A percentile compares a stretch with the other conserved stretches of the same genome.
Conservation (phyloP, 2,113 vertebrate species). For the Athene noctua region DNA sequence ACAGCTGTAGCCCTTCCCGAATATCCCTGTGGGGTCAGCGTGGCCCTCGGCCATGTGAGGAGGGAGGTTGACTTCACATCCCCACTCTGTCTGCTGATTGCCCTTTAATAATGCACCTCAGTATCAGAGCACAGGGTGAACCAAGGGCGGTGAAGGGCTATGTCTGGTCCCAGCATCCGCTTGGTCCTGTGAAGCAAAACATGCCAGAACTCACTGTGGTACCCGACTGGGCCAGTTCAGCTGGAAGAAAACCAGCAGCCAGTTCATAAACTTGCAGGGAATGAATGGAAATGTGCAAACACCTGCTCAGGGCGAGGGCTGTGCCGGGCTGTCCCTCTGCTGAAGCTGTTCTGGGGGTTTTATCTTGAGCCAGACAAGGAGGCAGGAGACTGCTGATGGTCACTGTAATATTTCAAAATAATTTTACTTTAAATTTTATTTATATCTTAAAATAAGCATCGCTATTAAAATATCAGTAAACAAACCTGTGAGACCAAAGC, state of each 20-base stretch:
- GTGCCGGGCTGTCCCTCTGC: neutral
- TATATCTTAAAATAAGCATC: conserved; percentile 47
- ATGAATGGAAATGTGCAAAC: neutral
- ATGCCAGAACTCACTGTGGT: neutral
- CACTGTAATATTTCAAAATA: conserved; percentile 15
- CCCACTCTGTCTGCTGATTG: neutral
- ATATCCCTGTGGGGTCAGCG: neutral
- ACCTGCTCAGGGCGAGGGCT: fast-evolving
- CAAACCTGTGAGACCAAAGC: neutral
- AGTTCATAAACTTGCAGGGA: neutral
- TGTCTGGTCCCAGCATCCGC: fast-evolving
- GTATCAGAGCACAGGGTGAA: neutral
- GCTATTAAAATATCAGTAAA: conserved; percentile 29
- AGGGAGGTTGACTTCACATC: neutral
- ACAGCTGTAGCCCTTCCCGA: neutral
- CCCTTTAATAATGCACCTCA: neutral
- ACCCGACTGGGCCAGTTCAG: neutral
- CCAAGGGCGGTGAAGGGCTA: neutral
- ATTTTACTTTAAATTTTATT: conserved; percentile 41
- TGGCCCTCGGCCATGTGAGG: fast-evolving
- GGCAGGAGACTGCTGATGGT: neutral
- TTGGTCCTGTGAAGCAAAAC: neutral
- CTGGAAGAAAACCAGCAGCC: neutral
- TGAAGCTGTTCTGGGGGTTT: neutral
- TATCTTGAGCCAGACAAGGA: neutral